Evolutionary conservation across 2,113 vertebrate species (phyloP).

Genomic region (Corythornis madagascariensis): DNA sequence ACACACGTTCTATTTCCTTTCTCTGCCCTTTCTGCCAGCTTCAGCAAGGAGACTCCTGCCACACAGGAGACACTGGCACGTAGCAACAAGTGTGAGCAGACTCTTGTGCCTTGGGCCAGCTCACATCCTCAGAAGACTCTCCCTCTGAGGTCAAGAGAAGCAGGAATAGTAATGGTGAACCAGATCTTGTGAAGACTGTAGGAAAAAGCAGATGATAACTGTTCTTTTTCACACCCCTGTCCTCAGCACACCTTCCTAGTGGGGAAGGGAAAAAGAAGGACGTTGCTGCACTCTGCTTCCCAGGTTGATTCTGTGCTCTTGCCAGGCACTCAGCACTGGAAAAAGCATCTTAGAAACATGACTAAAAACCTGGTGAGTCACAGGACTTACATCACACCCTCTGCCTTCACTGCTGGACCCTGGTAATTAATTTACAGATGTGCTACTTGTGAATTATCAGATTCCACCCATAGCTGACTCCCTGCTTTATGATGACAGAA

Average conservation of each 20-base stretch:
- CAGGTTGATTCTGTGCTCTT: not conserved
- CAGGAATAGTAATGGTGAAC: not conserved
- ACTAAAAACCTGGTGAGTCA: conserved; percentile 43
- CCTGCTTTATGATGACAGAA: conserved; percentile 56
- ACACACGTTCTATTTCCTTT: not conserved
- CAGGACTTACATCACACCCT: conserved; percentile 27
- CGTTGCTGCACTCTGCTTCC: not conserved
- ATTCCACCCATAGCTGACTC: conserved; percentile 34
- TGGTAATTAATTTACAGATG: conserved; percentile 54
- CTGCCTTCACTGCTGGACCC: conserved; percentile 6
- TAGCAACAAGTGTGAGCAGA: not conserved
- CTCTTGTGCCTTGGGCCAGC: not conserved
- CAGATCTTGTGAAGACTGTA: not conserved
- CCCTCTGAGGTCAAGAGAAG: not conserved
- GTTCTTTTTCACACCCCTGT: not conserved
- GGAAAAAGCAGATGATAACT: not conserved
- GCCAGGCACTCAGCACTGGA: not conserved
- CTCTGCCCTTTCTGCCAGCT: not conserved
- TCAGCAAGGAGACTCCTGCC: too few relatives aligned
- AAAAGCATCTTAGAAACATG: not conserved
- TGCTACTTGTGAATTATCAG: conserved; percentile 52
- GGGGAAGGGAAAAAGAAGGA: not conserved
- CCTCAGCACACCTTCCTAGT: not conserved
- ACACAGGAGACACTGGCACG: not conserved
- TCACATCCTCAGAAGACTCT: not conserved